phyloP scores from a whole-genome alignment of 1,140 invertebrate genomes.

The Hypsibius dujardini region DNA sequence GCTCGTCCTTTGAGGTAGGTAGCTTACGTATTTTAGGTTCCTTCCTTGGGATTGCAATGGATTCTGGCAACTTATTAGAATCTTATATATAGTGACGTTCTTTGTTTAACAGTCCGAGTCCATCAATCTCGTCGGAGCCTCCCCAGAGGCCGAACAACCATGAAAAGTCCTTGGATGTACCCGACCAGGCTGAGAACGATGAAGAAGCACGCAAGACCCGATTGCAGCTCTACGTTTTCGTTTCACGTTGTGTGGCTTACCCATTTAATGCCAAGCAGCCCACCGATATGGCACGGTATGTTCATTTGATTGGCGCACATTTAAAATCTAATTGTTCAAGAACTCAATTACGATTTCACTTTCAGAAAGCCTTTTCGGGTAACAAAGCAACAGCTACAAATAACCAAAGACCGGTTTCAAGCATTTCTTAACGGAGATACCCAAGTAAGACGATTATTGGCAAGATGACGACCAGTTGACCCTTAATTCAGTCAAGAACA shows the following conservation, averaged over 20 bases:
- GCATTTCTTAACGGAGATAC: conserved; percentile 61
- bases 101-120: conserved; percentile 49
- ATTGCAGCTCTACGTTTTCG: conserved; percentile 93
- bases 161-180: conserved; percentile 28
- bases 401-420: conserved; percentile 83
- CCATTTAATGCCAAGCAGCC: conserved; percentile 99
- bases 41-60: no score
- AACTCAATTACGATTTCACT: background rate
- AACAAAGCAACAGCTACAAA: conserved; percentile 83
- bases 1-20: conserved; percentile 16
- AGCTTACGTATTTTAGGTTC: no score
- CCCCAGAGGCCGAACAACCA: conserved; percentile 40
- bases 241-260: conserved; percentile 91
- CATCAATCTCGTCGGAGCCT: conserved; percentile 55
- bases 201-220: conserved; percentile 78
- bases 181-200: conserved; percentile 61
- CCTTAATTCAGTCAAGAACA: no score
- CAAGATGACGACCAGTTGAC: no score
- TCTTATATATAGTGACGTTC: no score
- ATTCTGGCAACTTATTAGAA: no score
- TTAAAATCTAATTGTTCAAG: no score
- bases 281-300: conserved; percentile 76
- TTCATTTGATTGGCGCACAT: no score
- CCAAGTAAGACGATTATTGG: no score
- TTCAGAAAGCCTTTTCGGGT: conserved; percentile 50